phyloP scores from a whole-genome alignment of 2,888 invertebrate genomes.

The Zhuqinia jingwanae region DNA sequence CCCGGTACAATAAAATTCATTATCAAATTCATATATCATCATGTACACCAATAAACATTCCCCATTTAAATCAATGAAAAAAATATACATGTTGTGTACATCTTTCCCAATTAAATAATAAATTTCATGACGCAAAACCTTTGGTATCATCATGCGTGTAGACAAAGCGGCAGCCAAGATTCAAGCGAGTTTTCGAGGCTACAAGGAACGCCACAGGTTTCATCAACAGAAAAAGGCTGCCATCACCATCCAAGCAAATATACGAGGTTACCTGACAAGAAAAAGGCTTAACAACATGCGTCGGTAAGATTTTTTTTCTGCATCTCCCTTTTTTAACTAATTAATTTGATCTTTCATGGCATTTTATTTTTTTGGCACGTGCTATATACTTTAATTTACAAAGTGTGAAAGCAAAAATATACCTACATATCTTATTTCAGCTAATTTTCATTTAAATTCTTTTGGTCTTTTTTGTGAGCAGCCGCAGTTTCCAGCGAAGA shows the following conservation, averaged over 20 bases:
- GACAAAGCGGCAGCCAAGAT: slow-evolving; percentile 75
- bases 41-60: too few relatives aligned
- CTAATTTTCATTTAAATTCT: not conserved
- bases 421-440: not conserved
- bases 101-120: too few relatives aligned
- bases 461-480: slow-evolving; percentile 28
- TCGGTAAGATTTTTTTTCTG: slow-evolving; percentile 53
- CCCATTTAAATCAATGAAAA: too few relatives aligned
- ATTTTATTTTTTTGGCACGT: not conserved
- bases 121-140: too few relatives aligned
- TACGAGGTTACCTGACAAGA: slow-evolving; percentile 76
- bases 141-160: not conserved
- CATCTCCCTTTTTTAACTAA: too few relatives aligned
- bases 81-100: too few relatives aligned
- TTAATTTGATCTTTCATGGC: not conserved
- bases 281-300: slow-evolving; percentile 74
- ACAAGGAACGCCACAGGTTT: slow-evolving; percentile 69
- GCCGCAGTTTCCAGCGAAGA: slow-evolving; percentile 70
- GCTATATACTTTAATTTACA: too few relatives aligned
- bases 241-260: slow-evolving; percentile 73
- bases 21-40: too few relatives aligned
- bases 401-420: too few relatives aligned
- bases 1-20: slow-evolving; percentile 1
- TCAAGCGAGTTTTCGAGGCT: slow-evolving; percentile 75
- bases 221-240: slow-evolving; percentile 72